Percentiles rank a stretch among this genome's conserved stretches.
phyloP scores from a whole-genome alignment of 2,888 invertebrate genomes.

The Rotaria macrura region DNA sequence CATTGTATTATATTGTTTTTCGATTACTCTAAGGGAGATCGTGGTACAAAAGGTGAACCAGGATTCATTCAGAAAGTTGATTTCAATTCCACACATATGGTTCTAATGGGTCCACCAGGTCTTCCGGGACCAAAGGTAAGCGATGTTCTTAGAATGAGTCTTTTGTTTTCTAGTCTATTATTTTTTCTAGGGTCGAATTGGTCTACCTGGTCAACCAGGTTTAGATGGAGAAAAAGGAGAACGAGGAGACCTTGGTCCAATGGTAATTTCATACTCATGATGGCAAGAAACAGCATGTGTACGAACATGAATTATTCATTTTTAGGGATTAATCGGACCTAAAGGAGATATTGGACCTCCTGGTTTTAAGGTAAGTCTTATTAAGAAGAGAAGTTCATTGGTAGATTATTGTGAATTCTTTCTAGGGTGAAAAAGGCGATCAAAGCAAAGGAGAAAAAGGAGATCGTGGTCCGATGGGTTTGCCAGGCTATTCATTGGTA shows the following conservation, averaged over 20 bases:
- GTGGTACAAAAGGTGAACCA: neutral
- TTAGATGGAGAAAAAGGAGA: neutral
- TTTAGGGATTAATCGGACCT: neutral
- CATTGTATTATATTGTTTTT: too few relatives aligned
- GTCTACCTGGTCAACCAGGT: neutral
- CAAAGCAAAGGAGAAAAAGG: slow-evolving; percentile 5
- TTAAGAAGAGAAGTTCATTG: neutral
- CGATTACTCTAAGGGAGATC: neutral
- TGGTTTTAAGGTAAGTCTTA: neutral
- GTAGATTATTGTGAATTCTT: neutral
- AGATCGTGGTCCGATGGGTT: neutral
- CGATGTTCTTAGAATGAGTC: neutral
- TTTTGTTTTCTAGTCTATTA: neutral
- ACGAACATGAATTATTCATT: neutral
- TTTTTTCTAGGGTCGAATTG: neutral
- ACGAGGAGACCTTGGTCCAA: neutral
- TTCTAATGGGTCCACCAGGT: neutral
- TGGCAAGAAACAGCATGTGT: neutral
- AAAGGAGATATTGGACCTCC: neutral
- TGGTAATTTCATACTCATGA: neutral
- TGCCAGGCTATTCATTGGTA: neutral
- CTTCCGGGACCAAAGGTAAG: neutral
- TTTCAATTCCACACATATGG: neutral
- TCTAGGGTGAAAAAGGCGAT: neutral
- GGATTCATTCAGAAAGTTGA: neutral